Evolutionary conservation across 1,140 invertebrate genomes (phyloP).

Genomic region (Cardiocondyla obscurior): DNA sequence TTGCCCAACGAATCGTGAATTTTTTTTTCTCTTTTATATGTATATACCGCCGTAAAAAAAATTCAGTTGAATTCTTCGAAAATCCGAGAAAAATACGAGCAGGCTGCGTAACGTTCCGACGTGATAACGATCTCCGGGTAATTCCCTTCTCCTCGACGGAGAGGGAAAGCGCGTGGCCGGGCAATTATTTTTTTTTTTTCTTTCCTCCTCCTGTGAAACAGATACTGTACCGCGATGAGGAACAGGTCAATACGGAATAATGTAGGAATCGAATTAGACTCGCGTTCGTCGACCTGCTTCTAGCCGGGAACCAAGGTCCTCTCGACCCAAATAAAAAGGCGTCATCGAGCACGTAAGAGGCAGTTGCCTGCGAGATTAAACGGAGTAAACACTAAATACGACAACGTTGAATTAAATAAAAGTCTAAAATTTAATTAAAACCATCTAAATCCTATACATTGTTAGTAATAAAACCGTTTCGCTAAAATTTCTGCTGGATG

Average conservation of each 20-base stretch:
- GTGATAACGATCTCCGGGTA: conserved; percentile 32
- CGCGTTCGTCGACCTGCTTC: too few relatives aligned
- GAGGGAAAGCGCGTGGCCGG: conserved; percentile 11
- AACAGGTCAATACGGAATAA: conserved; percentile 40
- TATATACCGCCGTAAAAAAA: neutral
- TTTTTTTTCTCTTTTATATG: conserved; percentile 6
- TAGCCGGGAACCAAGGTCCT: too few relatives aligned
- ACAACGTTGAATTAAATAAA: too few relatives aligned
- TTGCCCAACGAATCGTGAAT: neutral
- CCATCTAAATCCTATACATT: too few relatives aligned
- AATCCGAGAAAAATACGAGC: neutral
- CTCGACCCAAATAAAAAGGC: too few relatives aligned
- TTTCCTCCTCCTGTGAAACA: neutral
- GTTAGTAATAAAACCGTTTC: neutral
- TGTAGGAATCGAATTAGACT: too few relatives aligned
- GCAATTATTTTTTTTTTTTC: conserved; percentile 22
- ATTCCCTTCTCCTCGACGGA: neutral
- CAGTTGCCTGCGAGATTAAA: too few relatives aligned
- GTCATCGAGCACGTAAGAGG: too few relatives aligned
- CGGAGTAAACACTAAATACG: too few relatives aligned
- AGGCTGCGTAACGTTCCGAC: neutral
- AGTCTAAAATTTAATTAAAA: too few relatives aligned
- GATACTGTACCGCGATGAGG: conserved; percentile 28
- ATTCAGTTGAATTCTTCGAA: neutral
- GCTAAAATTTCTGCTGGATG: neutral